phyloP scores from a whole-genome alignment of 1,140 invertebrate genomes.

The Pseudomyrmex cubaensis region DNA sequence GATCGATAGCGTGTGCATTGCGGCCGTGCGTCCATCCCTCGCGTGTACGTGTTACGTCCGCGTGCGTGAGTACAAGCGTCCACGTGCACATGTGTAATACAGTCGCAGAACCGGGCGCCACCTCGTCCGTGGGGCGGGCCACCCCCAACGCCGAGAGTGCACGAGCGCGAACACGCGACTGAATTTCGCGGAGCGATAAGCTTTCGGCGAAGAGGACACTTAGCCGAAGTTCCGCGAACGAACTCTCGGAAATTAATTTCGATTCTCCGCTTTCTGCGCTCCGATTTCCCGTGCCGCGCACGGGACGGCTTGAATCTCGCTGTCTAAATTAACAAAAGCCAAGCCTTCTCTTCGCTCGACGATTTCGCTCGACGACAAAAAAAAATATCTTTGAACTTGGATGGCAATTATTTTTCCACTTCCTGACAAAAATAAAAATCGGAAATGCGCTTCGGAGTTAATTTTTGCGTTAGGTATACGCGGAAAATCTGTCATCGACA shows the following conservation, averaged over 20 bases:
- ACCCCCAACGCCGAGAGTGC: conserved; percentile 12
- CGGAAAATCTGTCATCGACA: conserved; percentile 50
- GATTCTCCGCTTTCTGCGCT: neutral
- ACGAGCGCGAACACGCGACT: conserved; percentile 63
- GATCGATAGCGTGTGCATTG: conserved; percentile 73
- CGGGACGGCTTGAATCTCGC: neutral
- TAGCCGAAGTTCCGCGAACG: conserved; percentile 26
- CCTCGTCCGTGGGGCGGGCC: neutral
- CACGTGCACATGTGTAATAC: neutral
- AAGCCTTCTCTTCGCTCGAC: too few relatives aligned
- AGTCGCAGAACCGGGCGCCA: neutral
- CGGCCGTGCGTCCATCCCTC: conserved; percentile 60
- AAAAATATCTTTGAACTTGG: neutral
- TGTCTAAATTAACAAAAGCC: neutral
- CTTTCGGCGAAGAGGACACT: conserved; percentile 66
- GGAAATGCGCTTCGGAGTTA: conserved; percentile 8
- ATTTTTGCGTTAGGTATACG: conserved; percentile 7
- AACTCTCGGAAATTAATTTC: conserved; percentile 38
- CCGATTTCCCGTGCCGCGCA: neutral
- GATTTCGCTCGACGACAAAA: neutral
- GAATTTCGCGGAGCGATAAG: conserved; percentile 75
- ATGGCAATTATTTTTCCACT: neutral
- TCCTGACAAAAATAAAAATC: too few relatives aligned
- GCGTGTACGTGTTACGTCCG: conserved; percentile 7
- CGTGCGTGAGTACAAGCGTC: neutral